phyloP scores from a whole-genome alignment of 2,888 invertebrate genomes.

The Gortyna flavago region DNA sequence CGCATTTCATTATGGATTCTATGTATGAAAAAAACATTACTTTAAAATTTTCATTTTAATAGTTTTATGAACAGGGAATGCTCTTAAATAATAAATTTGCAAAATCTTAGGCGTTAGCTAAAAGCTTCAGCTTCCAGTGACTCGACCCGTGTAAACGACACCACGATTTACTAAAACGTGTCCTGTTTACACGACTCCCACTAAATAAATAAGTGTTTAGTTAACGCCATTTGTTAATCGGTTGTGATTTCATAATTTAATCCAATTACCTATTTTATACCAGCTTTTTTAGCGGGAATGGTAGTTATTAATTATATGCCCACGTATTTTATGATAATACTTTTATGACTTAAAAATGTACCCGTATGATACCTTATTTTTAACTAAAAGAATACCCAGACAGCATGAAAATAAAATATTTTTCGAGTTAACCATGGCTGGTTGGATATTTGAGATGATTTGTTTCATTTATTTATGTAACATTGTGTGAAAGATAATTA shows the following conservation, averaged over 20 bases:
- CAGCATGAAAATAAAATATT: slow-evolving; percentile 26
- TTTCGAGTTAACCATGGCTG: slow-evolving; percentile 21
- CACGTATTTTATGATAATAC: neutral
- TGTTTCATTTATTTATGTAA: slow-evolving; percentile 21
- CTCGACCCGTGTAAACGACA: neutral
- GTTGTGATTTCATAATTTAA: slow-evolving; percentile 47
- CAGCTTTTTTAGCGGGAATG: slow-evolving; percentile 5
- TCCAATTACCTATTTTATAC: slow-evolving; percentile 12
- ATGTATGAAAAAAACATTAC: neutral
- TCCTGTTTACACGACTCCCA: neutral
- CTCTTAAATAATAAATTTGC: neutral
- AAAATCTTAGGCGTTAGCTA: slow-evolving; percentile 17
- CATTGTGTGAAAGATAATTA: slow-evolving; percentile 10
- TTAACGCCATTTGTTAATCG: slow-evolving; percentile 18
- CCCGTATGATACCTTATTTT: neutral
- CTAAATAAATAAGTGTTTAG: neutral
- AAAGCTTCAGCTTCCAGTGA: neutral
- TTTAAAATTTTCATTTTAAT: neutral
- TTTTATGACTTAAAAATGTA: slow-evolving; percentile 17
- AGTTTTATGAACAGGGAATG: neutral
- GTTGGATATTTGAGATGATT: slow-evolving; percentile 16
- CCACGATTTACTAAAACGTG: neutral
- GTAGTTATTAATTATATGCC: slow-evolving; percentile 28
- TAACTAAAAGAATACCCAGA: slow-evolving; percentile 3
- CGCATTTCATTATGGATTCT: slow-evolving; percentile 6